Conservation (phyloP, 1,140 invertebrate species). For the Solenopsis fugax region DNA sequence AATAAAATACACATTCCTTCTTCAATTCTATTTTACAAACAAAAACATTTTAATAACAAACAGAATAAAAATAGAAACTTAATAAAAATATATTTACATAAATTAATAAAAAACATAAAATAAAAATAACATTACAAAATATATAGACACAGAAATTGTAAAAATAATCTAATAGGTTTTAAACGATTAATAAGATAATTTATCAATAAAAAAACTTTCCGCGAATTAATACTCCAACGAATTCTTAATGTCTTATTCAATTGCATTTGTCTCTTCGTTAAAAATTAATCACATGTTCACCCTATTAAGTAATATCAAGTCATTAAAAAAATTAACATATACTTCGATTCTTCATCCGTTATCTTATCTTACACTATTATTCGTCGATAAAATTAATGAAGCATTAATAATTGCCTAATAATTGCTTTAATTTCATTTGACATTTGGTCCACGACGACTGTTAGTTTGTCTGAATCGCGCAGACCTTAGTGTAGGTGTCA, state of each 20-base stretch:
- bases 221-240: background rate
- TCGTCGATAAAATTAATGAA: background rate
- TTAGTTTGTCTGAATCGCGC: background rate
- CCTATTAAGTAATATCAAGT: background rate
- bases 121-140: background rate
- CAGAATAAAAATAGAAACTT: too few relatives aligned
- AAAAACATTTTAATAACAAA: background rate
- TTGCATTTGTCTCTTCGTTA: background rate
- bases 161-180: background rate
- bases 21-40: background rate
- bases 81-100: background rate
- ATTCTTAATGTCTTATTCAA: background rate
- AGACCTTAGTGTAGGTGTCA: background rate
- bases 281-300: background rate
- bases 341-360: background rate
- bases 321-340: background rate
- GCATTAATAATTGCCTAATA: background rate
- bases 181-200: background rate
- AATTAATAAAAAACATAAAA: background rate
- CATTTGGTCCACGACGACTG: background rate
- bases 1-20: background rate
- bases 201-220: background rate
- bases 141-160: background rate
- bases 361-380: background rate
- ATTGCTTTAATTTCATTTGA: background rate